Evolutionary conservation across 1,140 invertebrate genomes (phyloP), one percentile per base, ranked within the genome.

Genomic region (Tachypleus tridentatus): DNA sequence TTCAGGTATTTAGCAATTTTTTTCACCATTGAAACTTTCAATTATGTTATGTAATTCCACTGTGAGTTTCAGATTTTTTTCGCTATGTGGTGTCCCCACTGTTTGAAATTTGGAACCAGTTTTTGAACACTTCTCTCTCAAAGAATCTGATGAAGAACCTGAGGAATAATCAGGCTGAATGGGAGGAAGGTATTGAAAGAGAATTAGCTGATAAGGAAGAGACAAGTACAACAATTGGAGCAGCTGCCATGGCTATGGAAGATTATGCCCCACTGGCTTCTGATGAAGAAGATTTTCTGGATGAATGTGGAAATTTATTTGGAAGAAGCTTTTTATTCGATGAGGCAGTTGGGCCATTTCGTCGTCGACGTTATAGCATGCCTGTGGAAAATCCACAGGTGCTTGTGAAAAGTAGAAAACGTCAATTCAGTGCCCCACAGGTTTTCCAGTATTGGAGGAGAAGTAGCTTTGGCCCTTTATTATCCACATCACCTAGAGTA

Each of bases 91-190:
- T 70, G 4, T 29, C 56, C 3, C 69, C 69, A 10, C 58, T 70
- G 51, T 69, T 70, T 49, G 61, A 69, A 54, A 56, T 70, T 11
- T 70, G 69, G 69, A 54, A 70, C 60, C 53, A 64, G 56, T 70
- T 66, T 60, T 58, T 70, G 29, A 6, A 49, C 52, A 69, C 69
- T 48, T 50, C 29, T n/a, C 61, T 70, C 8, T 61, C 61, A 10
- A 48, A 59, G 4, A 54, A 59, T 52, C 57, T 70, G n/a, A 66
- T 70, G 3, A 47, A 10, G 9, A 70, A 70, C 61, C 54, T 70
- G 4, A 54, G 60, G 58, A 64, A 69, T 54, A 70, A 70, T 57
- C 51, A 69, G 54, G 10, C 49, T 51, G 61, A 62, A 48, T 70
- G 69, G 69, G 51, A 49, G 9, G 53, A n/a, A 54, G n/a, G n/a